phyloP scores from a whole-genome alignment of 1,140 invertebrate genomes.

The Aporrectodea caliginosa region DNA sequence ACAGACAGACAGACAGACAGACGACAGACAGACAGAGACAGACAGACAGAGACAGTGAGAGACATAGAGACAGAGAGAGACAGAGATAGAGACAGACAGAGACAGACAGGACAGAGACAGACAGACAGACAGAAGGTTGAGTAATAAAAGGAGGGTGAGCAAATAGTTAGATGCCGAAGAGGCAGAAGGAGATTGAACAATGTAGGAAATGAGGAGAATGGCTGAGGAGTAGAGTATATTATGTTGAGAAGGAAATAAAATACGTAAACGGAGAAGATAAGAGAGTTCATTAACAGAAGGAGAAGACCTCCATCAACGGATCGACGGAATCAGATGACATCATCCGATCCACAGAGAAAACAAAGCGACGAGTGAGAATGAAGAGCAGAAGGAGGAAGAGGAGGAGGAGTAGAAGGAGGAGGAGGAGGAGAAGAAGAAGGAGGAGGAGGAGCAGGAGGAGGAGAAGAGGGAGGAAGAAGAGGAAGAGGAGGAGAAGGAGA shows the following conservation, averaged over 20 bases:
- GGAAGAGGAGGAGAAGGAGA: background rate
- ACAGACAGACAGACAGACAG: background rate
- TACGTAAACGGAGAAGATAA: constrained; percentile 26
- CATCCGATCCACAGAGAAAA: background rate
- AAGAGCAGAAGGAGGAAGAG: no score
- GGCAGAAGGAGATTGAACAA: no score
- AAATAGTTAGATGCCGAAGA: no score
- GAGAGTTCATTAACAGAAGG: constrained; percentile 21
- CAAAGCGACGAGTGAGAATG: no score
- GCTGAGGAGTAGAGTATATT: no score
- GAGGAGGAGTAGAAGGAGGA: no score
- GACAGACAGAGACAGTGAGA: background rate
- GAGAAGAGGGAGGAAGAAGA: constrained; percentile 6
- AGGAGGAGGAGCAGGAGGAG: constrained; percentile 8
- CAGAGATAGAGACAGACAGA: background rate
- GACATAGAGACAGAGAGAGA: constrained; percentile 1
- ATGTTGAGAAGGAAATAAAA: background rate
- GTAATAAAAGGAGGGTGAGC: no score
- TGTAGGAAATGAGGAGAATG: no score
- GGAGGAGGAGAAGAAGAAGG: constrained; percentile 32
- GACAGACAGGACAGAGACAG: background rate
- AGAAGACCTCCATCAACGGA: constrained; percentile 18
- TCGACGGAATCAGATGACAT: constrained; percentile 12
- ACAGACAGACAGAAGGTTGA: no score
- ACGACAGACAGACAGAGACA: background rate